phyloP scores from a whole-genome alignment of 2,113 vertebrate genomes.

The Ia io region DNA sequence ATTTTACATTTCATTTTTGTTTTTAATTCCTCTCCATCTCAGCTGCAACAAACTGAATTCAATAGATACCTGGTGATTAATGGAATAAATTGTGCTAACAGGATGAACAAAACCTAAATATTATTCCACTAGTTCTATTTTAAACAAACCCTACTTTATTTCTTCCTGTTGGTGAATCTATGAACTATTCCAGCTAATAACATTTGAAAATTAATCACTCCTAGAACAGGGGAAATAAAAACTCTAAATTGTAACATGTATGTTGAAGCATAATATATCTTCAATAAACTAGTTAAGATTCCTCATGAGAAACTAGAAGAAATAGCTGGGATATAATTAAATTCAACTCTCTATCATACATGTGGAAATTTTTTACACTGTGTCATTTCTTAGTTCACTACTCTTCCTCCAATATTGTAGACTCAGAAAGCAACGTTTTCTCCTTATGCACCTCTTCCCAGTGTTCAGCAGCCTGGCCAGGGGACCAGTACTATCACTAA shows the following conservation, averaged over 20 bases:
- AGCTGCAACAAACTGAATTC: neutral
- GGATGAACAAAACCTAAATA: neutral
- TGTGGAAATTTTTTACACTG: neutral
- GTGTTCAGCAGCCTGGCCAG: neutral
- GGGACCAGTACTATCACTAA: neutral
- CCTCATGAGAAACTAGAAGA: neutral
- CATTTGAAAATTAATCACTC: constrained; percentile 21
- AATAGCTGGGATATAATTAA: constrained; percentile 39
- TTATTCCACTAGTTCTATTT: neutral
- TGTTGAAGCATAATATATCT: neutral
- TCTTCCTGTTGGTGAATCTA: neutral
- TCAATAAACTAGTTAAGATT: constrained; percentile 16
- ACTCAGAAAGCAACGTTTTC: neutral
- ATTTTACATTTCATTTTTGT: neutral
- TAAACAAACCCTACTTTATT: neutral
- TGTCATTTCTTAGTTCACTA: constrained; percentile 1
- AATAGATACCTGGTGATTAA: neutral
- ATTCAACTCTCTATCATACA: neutral
- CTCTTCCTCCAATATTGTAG: neutral
- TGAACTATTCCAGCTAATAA: neutral
- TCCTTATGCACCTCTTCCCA: neutral
- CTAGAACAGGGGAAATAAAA: neutral
- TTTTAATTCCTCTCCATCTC: neutral
- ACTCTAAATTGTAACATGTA: neutral
- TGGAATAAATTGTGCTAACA: neutral